Base-by-base conservation (phyloP, 2,113 vertebrate genomes). In the Camelus bactrianus region DNA sequence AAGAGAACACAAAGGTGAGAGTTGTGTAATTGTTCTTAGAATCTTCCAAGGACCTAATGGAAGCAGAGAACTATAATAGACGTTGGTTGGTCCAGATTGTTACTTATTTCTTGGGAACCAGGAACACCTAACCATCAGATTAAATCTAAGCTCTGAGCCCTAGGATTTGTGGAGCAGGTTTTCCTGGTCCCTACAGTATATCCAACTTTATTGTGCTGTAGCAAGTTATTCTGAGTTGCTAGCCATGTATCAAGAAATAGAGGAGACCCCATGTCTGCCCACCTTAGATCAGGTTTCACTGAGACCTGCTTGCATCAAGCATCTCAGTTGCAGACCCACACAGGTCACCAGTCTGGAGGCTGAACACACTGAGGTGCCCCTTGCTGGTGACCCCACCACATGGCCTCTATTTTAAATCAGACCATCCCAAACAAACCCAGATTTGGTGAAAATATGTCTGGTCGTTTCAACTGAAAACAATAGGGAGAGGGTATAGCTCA, bases 91-190 rank as follows among this genome's bases (percentile, higher is more conserved):
- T 60, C 20, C 60, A 83, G 50, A 89, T 9, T 4, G 38, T 72
- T 30, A 87, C 32, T 80, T 92, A 26, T 93, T 91, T 69, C 56
- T 88, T 91, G 67, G 64, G 30, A 85, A 92, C 26, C 48, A 82
- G 73, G 48, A 65, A 72, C 52, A 4, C 38, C 52, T 50, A 48
- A n/a, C 26, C 73, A 93, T 92, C 65, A 62, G 9, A 81, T 83
- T 60, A 90, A 70, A 89, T 32, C 56, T 83, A 42, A 84, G 79
- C 52, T 86, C 56, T 69, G 80, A 72, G 80, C 2, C 17, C 14
- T 54, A 28, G 28, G 8, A 83, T 46, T 35, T 67, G 50, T 81
- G 24, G 28, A 58, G 16, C 5, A 6, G 6, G 32, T 72, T 96
- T n/a, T n/a, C 22, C 76, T 67, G 38, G 10, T 15, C 7, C 30